Percentiles rank a stretch among this genome's conserved stretches.
Evolutionary conservation across 2,797 vertebrate genomes (phyloP).

Genomic region (Gambelia wislizenii): DNA sequence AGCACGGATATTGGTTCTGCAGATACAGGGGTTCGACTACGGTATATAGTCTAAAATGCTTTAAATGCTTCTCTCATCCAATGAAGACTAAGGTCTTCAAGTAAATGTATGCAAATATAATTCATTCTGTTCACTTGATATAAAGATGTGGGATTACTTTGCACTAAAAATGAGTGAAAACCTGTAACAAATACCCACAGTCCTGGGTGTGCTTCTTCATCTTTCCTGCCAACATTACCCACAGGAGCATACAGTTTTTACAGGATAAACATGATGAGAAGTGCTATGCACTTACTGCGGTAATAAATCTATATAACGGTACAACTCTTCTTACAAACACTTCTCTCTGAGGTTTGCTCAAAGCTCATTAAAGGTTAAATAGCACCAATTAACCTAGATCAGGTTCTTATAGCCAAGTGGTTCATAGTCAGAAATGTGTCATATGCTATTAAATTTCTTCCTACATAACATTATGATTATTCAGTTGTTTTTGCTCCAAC

Average conservation of each 20-base stretch:
- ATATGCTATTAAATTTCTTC: constrained; percentile 33
- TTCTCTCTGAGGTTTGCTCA: neutral
- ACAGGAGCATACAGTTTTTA: neutral
- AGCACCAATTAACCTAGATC: neutral
- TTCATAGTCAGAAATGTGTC: constrained; percentile 36
- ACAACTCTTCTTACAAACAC: neutral
- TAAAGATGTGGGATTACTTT: neutral
- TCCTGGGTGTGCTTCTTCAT: neutral
- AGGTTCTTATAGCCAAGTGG: neutral
- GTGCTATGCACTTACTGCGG: neutral
- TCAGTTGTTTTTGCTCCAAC: constrained; percentile 42
- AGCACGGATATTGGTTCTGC: no score
- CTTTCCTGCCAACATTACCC: neutral
- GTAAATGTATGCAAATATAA: neutral
- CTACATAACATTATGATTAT: constrained; percentile 12
- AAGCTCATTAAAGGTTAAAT: neutral
- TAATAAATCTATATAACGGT: neutral
- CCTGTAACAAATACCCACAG: neutral
- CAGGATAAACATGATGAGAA: neutral
- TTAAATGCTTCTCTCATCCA: neutral
- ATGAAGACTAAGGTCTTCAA: neutral
- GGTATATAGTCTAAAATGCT: neutral
- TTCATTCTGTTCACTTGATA: neutral
- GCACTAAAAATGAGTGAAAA: neutral
- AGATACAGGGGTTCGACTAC: no score